These are phyloP conservation scores for Nothoprocta perdicaria DNA, from an alignment of 2,113 vertebrate species.

Conservation along the genomic window DNA sequence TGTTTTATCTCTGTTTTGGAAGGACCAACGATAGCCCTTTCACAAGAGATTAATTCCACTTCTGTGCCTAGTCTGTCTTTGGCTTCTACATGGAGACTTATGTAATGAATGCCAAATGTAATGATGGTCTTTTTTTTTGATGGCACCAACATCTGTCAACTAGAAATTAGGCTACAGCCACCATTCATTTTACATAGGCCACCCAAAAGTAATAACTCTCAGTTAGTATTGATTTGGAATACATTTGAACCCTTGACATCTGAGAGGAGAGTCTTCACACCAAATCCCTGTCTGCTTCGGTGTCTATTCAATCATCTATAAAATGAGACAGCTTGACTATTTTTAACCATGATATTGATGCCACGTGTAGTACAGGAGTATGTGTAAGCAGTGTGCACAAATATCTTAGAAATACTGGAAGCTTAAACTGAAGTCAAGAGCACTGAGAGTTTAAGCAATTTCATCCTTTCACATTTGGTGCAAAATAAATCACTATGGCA, in stretches of 20 bases:
- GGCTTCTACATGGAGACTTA: background rate
- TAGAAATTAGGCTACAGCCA: conserved; percentile 29
- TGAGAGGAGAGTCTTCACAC: background rate
- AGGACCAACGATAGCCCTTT: conserved; percentile 1
- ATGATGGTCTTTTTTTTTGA: conserved; percentile 41
- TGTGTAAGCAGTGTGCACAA: background rate
- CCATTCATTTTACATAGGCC: conserved; percentile 10
- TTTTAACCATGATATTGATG: conserved; percentile 1
- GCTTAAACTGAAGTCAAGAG: background rate
- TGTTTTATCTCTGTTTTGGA: conserved; percentile 42
- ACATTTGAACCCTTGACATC: conserved; percentile 13
- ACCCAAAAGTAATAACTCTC: conserved; percentile 32
- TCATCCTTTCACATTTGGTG: background rate
- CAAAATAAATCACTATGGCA: background rate
- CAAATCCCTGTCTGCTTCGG: background rate
- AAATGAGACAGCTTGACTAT: background rate
- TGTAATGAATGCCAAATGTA: conserved; percentile 42
- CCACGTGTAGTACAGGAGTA: background rate
- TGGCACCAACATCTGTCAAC: conserved; percentile 29
- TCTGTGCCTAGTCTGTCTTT: conserved; percentile 37
- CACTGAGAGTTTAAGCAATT: background rate
- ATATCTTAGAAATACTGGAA: background rate
- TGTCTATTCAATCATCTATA: background rate
- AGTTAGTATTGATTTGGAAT: conserved; percentile 40
- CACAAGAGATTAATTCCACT: conserved; percentile 50